Evolutionary conservation across 92 coral and sea anemone genomes (phyloP).

Genomic region (Metridium senile): DNA sequence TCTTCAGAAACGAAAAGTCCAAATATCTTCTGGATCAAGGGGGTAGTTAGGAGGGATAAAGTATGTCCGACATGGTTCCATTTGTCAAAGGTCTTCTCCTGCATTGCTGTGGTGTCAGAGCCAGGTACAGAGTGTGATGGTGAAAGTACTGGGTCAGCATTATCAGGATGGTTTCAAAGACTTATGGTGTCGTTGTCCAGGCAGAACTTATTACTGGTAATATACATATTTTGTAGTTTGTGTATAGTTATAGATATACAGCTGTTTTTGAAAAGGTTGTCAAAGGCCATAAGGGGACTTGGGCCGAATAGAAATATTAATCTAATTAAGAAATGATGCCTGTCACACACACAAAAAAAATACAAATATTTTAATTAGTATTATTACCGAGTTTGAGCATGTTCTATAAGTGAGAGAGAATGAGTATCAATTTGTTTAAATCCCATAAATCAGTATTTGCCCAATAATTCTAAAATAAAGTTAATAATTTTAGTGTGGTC

Average conservation of each 20-base stretch:
- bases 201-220: slow-evolving; percentile 76
- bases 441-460: no score
- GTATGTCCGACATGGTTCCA: slow-evolving; percentile 90
- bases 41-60: slow-evolving; percentile 55
- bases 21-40: slow-evolving; percentile 77
- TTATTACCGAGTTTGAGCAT: no score
- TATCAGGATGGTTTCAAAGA: slow-evolving; percentile 84
- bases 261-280: background rate
- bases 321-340: no score
- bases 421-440: no score
- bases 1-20: background rate
- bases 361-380: no score
- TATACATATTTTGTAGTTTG: background rate
- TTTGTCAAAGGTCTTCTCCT: slow-evolving; percentile 72
- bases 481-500: no score
- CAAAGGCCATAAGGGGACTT: no score
- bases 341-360: no score
- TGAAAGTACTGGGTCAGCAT: slow-evolving; percentile 17
- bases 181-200: slow-evolving; percentile 64
- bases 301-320: no score
- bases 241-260: background rate
- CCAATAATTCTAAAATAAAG: no score
- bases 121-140: slow-evolving; percentile 2
- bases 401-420: no score
- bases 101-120: slow-evolving; percentile 61